Evolutionary conservation across 2,888 invertebrate genomes (phyloP), one percentile per base, ranked within the genome.

Genomic region (Philereme vetulata): DNA sequence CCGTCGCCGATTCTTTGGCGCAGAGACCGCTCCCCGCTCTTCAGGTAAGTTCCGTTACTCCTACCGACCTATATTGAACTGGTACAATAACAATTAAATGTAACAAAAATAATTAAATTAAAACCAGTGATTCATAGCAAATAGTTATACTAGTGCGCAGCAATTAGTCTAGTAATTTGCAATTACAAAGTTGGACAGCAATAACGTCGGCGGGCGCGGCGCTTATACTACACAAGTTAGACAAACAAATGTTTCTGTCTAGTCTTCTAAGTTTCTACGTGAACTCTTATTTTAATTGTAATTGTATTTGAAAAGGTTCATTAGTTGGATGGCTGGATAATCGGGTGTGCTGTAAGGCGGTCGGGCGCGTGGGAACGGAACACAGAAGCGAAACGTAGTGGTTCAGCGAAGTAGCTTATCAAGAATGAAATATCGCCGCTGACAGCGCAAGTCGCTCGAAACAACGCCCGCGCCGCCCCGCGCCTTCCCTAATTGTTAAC

Each of bases 341-440:
- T 56, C 56, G 65, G 65, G 67, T 65, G 63, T 61, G 66, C 65
- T 70, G 62, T 68, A 56, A 68, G 65, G 65, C 68, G 70, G 70
- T 70, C 65, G 70, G 67, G 63, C 72, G 80, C 84, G 86, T 86
- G 87, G 85, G 86, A 86, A 86, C 80, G 73, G 71, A 77, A 76
- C 78, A 76, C 71, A 66, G 78, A 70, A 77, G 75, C 74, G 74
- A 72, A 72, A 75, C 76, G 74, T 74, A 66, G 66, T 65, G 66
- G 64, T 70, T 67, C 76, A 72, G 65, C 76, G 76, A 74, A 77
- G 77, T 78, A 72, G 80, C 85, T 88, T 88, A 88, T 89, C 88
- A 85, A 83, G 88, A 86, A 83, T 84, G 88, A 86, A 83, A 86
- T 85, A 86, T 87, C 84, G 80, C 75, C 75, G 85, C 80, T 79